phyloP scores from a whole-genome alignment of 1,140 invertebrate species.

The Belonocnema kinseyi region DNA sequence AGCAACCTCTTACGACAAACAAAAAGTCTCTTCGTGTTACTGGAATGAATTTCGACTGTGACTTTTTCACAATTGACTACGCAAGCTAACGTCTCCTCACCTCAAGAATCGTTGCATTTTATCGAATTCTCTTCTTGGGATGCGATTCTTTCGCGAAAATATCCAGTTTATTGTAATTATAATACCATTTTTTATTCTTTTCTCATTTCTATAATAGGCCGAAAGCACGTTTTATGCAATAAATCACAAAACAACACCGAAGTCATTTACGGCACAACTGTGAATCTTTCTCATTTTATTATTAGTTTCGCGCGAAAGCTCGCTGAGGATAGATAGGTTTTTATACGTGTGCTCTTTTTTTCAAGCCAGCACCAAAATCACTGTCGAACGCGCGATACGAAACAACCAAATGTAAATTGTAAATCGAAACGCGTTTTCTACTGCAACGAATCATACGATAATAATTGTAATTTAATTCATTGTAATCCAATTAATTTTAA shows the following conservation, averaged over 20 bases:
- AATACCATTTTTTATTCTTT: not conserved
- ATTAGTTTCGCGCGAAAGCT: not conserved
- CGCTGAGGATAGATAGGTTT: not conserved
- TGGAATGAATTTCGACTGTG: constrained; percentile 10
- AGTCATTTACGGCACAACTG: not conserved
- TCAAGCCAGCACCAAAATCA: constrained; percentile 23
- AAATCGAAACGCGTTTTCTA: constrained; percentile 15
- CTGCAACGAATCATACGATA: constrained; percentile 20
- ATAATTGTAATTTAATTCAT: constrained; percentile 9
- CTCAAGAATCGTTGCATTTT: too few species aligned
- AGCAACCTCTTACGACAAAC: constrained; percentile 67
- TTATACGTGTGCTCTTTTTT: constrained; percentile 26
- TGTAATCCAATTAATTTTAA: not conserved
- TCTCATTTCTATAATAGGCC: not conserved
- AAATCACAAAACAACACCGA: constrained; percentile 13
- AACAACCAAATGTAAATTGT: not conserved
- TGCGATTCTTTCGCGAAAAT: too few species aligned
- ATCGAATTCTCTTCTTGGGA: too few species aligned
- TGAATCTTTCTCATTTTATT: not conserved
- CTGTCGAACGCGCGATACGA: constrained; percentile 3
- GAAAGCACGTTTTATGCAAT: constrained; percentile 22
- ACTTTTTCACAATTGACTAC: constrained; percentile 22
- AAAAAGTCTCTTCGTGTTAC: constrained; percentile 45
- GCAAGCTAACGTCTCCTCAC: too few species aligned
- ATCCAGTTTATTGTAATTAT: too few species aligned